Evolutionary conservation across 2,113 vertebrate genomes (phyloP).

Genomic region (Gadus chalcogrammus): DNA sequence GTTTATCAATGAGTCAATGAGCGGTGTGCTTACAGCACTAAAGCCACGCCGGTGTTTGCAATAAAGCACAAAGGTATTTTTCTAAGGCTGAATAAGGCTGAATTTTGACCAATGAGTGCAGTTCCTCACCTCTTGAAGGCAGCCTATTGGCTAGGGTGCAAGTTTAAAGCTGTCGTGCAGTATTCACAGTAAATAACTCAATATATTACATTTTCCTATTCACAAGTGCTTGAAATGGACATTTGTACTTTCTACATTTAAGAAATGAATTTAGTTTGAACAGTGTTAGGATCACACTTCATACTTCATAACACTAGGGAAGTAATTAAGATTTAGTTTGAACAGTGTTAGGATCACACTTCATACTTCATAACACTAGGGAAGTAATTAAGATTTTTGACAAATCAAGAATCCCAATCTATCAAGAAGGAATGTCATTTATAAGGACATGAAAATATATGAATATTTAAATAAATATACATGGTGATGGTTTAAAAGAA

Average conservation of each 20-base stretch:
- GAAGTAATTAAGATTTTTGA: constrained; percentile 39
- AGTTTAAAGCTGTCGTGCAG: constrained; percentile 31
- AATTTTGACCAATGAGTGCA: background rate
- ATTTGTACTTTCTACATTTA: constrained; percentile 29
- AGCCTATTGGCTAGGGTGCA: constrained; percentile 8
- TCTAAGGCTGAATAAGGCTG: background rate
- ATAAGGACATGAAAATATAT: constrained; percentile 63
- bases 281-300: constrained; percentile 40
- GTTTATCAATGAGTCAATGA: too few relatives aligned
- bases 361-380: constrained; percentile 33
- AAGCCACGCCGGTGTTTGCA: background rate
- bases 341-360: constrained; percentile 41
- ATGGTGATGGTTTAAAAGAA: constrained; percentile 39
- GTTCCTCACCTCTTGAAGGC: background rate
- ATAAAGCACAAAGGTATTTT: background rate
- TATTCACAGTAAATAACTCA: constrained; percentile 69
- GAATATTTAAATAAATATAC: constrained; percentile 69
- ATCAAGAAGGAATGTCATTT: constrained; percentile 70
- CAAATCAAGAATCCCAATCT: constrained; percentile 47
- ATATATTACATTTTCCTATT: constrained; percentile 69
- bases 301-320: constrained; percentile 29
- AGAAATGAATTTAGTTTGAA: constrained; percentile 39
- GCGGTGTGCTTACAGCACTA: too few relatives aligned
- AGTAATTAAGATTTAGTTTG: constrained; percentile 39
- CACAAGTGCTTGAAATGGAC: constrained; percentile 64